phyloP scores from a whole-genome alignment of 2,113 vertebrate species.

The Rhineura floridana region DNA sequence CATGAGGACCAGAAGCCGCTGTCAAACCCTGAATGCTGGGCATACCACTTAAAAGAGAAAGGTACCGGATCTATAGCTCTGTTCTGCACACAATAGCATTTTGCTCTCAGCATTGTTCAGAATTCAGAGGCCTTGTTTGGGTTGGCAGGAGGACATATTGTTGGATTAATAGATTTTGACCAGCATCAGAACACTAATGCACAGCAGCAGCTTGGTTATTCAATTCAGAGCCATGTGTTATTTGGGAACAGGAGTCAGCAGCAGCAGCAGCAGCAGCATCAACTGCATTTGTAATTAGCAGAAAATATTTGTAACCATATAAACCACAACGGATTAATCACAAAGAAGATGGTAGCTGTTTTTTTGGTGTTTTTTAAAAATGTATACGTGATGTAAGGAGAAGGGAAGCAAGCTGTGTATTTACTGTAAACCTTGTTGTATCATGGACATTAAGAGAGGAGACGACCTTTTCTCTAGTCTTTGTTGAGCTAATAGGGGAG shows the following conservation, averaged over 20 bases:
- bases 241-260: slow-evolving; percentile 47
- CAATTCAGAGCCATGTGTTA: slow-evolving; percentile 30
- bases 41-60: slow-evolving; percentile 25
- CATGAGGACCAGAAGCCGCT: slow-evolving; percentile 19
- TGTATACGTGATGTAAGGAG: slow-evolving; percentile 28
- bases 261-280: slow-evolving; percentile 18
- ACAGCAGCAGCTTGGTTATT: slow-evolving; percentile 57
- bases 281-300: neutral
- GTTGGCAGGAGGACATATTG: neutral
- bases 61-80: slow-evolving; percentile 43
- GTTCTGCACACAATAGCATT: slow-evolving; percentile 47
- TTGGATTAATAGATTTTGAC: slow-evolving; percentile 33
- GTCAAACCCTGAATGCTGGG: slow-evolving; percentile 18
- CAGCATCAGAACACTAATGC: slow-evolving; percentile 39
- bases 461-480: neutral
- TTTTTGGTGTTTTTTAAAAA: neutral
- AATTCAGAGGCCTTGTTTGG: slow-evolving; percentile 48
- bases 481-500: neutral
- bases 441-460: neutral
- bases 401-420: slow-evolving; percentile 30
- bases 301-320: neutral
- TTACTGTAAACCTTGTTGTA: slow-evolving; percentile 50
- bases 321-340: neutral
- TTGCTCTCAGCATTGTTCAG: slow-evolving; percentile 40
- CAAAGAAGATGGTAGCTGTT: neutral